Evolutionary conservation across 2,113 vertebrate genomes (phyloP).

Genomic region (Heloderma charlesbogerti): DNA sequence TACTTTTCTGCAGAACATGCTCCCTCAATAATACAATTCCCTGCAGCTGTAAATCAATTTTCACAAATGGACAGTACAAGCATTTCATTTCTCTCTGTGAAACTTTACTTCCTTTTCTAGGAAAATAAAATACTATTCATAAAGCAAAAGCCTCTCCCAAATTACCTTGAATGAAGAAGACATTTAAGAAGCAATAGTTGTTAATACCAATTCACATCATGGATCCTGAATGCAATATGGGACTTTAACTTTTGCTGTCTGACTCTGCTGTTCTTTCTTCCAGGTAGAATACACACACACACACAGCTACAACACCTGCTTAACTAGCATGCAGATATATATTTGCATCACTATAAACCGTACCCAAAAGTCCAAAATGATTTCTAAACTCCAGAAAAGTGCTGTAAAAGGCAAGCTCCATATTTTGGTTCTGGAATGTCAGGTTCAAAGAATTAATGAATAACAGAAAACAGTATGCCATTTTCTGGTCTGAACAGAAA

Average conservation of each 20-base stretch:
- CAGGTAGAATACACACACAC: background rate
- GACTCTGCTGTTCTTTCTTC: fast-evolving
- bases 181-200: constrained; percentile 55
- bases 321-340: background rate
- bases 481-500: background rate
- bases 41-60: constrained; percentile 49
- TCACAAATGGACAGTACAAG: constrained; percentile 44
- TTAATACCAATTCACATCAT: constrained; percentile 41
- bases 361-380: background rate
- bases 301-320: fast-evolving
- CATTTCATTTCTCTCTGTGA: constrained; percentile 39
- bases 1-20: constrained; percentile 58
- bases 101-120: constrained; percentile 38
- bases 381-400: background rate
- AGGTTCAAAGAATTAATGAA: background rate
- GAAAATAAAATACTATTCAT: constrained; percentile 35
- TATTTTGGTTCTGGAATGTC: background rate
- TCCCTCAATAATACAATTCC: constrained; percentile 52
- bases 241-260: background rate
- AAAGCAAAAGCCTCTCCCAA: constrained; percentile 27
- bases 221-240: background rate
- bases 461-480: background rate
- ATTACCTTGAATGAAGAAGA: constrained; percentile 58
- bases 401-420: constrained; percentile 21
- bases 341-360: background rate